Percentiles rank a stretch among this genome's conserved stretches.
These are phyloP conservation scores for Austrolebias charrua DNA, from an alignment of 2,797 vertebrate species.

Conservation along the genomic window DNA sequence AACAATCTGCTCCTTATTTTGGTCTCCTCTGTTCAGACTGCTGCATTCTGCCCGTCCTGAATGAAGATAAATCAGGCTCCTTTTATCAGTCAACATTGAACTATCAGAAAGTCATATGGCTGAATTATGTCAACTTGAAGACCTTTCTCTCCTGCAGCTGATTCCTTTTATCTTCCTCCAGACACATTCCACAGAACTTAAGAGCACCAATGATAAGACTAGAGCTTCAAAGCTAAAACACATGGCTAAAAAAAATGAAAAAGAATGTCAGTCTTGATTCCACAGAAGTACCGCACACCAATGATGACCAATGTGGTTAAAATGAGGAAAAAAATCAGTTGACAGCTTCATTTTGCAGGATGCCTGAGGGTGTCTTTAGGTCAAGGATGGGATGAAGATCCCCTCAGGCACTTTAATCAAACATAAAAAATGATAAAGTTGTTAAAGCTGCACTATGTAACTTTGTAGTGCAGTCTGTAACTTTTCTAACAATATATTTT, in stretches of 20 bases:
- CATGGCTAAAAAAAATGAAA: conserved; percentile 25
- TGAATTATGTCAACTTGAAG: conserved; percentile 78
- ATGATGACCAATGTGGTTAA: conserved; percentile 10
- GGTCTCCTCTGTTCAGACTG: conserved; percentile 60
- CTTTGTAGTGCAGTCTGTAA: too few species aligned
- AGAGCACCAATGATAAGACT: conserved; percentile 51
- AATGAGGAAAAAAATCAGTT: conserved; percentile 17
- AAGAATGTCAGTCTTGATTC: conserved; percentile 14
- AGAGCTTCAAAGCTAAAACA: conserved; percentile 40
- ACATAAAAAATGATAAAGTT: neutral
- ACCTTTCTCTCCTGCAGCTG: conserved; percentile 35
- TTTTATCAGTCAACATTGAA: conserved; percentile 80
- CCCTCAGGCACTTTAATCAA: neutral
- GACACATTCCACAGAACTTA: conserved; percentile 56
- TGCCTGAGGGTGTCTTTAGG: conserved; percentile 25
- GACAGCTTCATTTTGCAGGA: conserved; percentile 16
- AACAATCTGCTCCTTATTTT: conserved; percentile 83
- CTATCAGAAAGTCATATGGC: conserved; percentile 76
- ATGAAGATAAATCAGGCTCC: conserved; percentile 79
- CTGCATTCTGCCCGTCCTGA: conserved; percentile 65
- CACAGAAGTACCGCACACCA: neutral
- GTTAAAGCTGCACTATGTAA: too few species aligned
- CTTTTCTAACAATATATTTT: too few species aligned
- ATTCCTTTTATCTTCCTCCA: conserved; percentile 66
- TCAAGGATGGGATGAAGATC: conserved; percentile 17